A percentile compares a stretch with the other conserved stretches of the same genome.
phyloP scores from a whole-genome alignment of 1,140 invertebrate genomes.

The Philopotamus ludificatus region DNA sequence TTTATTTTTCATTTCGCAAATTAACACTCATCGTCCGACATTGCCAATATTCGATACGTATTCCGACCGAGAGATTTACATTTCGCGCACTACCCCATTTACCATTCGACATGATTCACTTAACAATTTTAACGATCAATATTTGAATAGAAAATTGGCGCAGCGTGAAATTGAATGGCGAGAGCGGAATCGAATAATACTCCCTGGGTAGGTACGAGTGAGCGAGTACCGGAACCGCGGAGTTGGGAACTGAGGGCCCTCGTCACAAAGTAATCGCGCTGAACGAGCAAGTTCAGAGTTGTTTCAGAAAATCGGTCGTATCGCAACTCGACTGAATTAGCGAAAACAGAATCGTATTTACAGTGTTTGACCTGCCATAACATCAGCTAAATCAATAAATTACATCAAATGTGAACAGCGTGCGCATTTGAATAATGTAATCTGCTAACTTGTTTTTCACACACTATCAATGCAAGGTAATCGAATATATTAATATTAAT shows the following conservation, averaged over 20 bases:
- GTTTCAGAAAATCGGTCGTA: too few relatives aligned
- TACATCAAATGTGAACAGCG: not conserved
- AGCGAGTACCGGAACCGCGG: not conserved
- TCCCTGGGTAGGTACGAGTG: not conserved
- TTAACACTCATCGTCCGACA: too few relatives aligned
- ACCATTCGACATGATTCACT: conserved; percentile 1
- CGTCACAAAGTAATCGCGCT: not conserved
- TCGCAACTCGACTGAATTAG: too few relatives aligned
- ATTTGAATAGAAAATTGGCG: not conserved
- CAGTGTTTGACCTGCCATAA: too few relatives aligned
- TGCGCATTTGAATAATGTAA: not conserved
- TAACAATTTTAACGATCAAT: conserved; percentile 7
- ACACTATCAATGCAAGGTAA: too few relatives aligned
- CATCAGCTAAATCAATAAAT: not conserved
- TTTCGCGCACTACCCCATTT: not conserved
- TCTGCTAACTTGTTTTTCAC: not conserved
- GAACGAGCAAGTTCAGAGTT: not conserved
- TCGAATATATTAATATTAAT: too few relatives aligned
- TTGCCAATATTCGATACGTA: too few relatives aligned
- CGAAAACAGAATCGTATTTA: too few relatives aligned
- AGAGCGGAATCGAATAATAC: not conserved
- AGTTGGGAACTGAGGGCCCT: too few relatives aligned
- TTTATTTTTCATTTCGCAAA: too few relatives aligned
- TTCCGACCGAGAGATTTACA: too few relatives aligned
- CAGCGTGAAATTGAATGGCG: not conserved